phyloP scores from a whole-genome alignment of 1,140 invertebrate genomes.

The Drosophila repletoides region DNA sequence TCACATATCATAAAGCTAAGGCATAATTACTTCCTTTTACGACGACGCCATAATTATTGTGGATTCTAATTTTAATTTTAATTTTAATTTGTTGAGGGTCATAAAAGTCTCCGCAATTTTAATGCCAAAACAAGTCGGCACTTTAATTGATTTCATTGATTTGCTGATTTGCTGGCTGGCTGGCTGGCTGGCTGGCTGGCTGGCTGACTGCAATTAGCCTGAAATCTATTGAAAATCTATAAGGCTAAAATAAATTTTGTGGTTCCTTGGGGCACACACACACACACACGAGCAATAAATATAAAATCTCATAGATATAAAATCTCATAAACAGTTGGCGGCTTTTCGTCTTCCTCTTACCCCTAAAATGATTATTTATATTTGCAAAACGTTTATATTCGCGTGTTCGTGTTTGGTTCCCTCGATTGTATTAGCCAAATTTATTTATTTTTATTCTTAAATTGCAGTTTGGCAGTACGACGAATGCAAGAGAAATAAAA shows the following conservation, averaged over 20 bases:
- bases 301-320: background rate
- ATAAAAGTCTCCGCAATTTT: conserved; percentile 12
- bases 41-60: conserved; percentile 19
- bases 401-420: background rate
- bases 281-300: background rate
- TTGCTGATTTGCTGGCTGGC: no score
- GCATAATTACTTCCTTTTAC: conserved; percentile 36
- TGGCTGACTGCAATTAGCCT: conserved; percentile 25
- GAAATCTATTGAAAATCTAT: conserved; percentile 12
- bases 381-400: conserved; percentile 7
- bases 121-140: conserved; percentile 15
- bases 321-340: conserved; percentile 5
- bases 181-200: background rate
- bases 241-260: conserved; percentile 1
- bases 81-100: conserved; percentile 32
- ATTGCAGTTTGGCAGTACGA: conserved; percentile 12
- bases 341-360: conserved; percentile 16
- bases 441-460: conserved; percentile 28
- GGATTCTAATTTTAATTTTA: conserved; percentile 30
- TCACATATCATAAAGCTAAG: no score
- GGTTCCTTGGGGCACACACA: conserved; percentile 9
- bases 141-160: conserved; percentile 20
- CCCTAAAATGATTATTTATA: conserved; percentile 22
- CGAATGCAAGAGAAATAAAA: background rate
- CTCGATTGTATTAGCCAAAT: background rate